Base-by-base conservation (phyloP, 2,797 vertebrate genomes). In the Orestias chungarensis region DNA sequence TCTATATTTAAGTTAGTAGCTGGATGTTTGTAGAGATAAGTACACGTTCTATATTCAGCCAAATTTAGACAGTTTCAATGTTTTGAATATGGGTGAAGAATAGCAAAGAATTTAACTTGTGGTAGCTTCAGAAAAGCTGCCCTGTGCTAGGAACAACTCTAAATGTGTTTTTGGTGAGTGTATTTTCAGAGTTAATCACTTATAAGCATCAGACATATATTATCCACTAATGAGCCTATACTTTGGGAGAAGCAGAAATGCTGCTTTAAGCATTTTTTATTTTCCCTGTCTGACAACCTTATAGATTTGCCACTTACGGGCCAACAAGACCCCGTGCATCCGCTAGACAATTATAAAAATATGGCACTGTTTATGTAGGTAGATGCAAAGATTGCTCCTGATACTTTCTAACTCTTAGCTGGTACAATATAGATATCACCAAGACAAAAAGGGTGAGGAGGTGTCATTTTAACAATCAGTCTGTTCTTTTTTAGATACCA, bases 201-300 rank as follows among this genome's bases (percentile, higher is more conserved):
- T 77, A 74, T 77, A 69, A 73, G 78, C 57, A 68, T 71, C 69
- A 80, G 66, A 67, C 44, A 74, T 82, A 46, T 77, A 40, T 71
- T 82, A 69, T 79, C 66, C 65, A 79, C 74, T 55, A 40, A 27
- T 1, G 55, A 52, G 64, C 33, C 50, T 65, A 25, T 55, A 43
- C 68, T 66, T 73, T 47, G 50, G 70, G 72, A 43, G 46, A 66
- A 62, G 27, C 73, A 66, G 68, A 11, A 42, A 64, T 66, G 47
- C 66, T 74, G 76, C 54, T 57, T 40, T 49, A 74, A 65, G 29
- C 67, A 25, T 33, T 78, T 54, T 71, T 64, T 80, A 27, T 44
- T 86, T 85, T 79, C 70, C 68, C n/a, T 79, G 43, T 76, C 62
- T 73, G 73, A 84, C 78, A 78, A 76, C 75, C 82, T 17, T 52